phyloP scores from a whole-genome alignment of 2,113 vertebrate species.

The Empidonax traillii region DNA sequence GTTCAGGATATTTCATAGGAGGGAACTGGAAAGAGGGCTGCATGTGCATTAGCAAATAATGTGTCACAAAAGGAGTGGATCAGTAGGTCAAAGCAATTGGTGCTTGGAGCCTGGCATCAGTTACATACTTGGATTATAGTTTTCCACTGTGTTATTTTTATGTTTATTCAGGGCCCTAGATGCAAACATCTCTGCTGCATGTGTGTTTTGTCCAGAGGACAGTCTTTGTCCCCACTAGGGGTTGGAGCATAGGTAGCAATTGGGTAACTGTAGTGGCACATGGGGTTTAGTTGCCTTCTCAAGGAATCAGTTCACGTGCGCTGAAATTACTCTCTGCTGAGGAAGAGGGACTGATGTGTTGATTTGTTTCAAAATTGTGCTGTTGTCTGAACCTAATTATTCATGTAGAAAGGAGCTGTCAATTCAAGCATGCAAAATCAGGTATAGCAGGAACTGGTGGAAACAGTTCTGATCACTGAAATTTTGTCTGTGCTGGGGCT shows the following conservation, averaged over 20 bases:
- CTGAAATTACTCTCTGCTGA: neutral
- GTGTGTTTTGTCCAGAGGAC: neutral
- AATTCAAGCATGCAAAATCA: neutral
- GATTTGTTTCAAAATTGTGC: neutral
- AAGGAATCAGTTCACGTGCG: neutral
- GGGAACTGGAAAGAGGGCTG: neutral
- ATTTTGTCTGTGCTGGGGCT: neutral
- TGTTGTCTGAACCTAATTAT: neutral
- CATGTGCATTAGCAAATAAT: neutral
- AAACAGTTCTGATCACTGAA: neutral
- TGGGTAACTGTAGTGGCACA: accelerated
- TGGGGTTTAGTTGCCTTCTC: accelerated
- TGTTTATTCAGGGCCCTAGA: neutral
- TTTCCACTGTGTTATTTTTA: neutral
- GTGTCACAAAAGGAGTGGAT: neutral
- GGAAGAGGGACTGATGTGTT: neutral
- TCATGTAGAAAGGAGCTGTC: neutral
- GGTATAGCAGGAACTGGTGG: neutral
- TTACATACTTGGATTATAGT: neutral
- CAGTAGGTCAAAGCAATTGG: neutral
- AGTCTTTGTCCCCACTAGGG: neutral
- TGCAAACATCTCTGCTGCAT: neutral
- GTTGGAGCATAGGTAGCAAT: neutral
- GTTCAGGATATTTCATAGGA: neutral
- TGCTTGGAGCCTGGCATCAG: neutral